Evolutionary conservation across 1,140 invertebrate species (phyloP).

Genomic region (Chironomus striatipennis): DNA sequence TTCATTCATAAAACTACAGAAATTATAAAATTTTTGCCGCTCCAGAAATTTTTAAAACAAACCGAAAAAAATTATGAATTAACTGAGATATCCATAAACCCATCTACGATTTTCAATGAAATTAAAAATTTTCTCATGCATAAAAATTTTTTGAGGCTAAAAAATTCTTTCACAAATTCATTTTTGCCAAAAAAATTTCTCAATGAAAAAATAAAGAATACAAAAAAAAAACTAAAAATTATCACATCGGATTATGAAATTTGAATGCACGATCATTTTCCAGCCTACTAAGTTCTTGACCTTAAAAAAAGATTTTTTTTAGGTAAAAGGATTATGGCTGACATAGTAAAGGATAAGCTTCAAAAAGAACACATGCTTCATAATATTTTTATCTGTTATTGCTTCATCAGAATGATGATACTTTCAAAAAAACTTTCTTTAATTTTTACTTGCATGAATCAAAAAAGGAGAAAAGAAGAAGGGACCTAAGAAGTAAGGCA

Average conservation of each 20-base stretch:
- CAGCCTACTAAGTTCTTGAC: constrained; percentile 11
- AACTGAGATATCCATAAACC: too few relatives aligned
- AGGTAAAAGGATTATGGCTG: constrained; percentile 22
- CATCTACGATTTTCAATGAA: neutral
- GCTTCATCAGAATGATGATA: constrained; percentile 15
- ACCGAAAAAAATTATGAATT: too few relatives aligned
- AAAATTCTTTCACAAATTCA: neutral
- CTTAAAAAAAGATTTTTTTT: neutral
- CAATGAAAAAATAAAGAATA: constrained; percentile 2
- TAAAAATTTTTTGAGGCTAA: neutral
- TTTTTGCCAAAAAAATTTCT: neutral
- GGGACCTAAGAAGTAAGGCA: too few relatives aligned
- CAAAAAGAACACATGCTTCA: constrained; percentile 18
- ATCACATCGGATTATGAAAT: constrained; percentile 13
- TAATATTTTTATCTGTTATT: constrained; percentile 21
- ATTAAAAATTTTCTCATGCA: constrained; percentile 1
- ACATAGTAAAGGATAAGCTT: constrained; percentile 3
- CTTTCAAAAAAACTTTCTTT: neutral
- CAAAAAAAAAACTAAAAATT: neutral
- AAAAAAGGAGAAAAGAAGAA: neutral
- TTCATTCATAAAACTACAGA: too few relatives aligned
- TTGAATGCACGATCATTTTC: constrained; percentile 12
- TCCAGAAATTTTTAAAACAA: too few relatives aligned
- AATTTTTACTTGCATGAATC: constrained; percentile 7
- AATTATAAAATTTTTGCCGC: too few relatives aligned